A percentile compares a stretch with the other conserved stretches of the same genome.
phyloP scores from a whole-genome alignment of 1,140 invertebrate species.

The Geopemphigus sp. region DNA sequence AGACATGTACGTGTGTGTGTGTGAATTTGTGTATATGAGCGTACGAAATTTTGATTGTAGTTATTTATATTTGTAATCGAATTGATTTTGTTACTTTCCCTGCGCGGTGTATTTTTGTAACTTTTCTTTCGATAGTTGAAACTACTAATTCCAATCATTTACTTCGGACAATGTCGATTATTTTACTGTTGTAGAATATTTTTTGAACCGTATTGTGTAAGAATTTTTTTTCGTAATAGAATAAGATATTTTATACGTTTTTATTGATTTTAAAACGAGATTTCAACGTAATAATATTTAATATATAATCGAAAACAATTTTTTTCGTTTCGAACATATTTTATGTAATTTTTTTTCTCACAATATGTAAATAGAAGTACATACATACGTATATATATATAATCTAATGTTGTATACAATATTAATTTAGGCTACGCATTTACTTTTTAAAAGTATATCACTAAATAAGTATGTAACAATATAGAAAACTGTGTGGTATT shows the following conservation, averaged over 20 bases:
- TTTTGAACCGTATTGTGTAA: constrained; percentile 10
- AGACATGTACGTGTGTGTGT: no score
- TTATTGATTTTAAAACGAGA: background rate
- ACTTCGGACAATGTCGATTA: background rate
- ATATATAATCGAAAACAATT: background rate
- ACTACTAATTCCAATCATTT: no score
- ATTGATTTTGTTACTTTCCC: background rate
- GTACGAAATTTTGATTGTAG: background rate
- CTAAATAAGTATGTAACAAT: no score
- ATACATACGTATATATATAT: no score
- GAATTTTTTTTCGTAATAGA: background rate
- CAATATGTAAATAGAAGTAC: background rate
- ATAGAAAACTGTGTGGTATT: no score
- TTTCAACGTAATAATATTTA: background rate
- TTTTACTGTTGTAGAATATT: constrained; percentile 15
- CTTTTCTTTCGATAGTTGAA: no score
- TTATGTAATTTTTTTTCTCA: constrained; percentile 16
- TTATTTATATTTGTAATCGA: background rate
- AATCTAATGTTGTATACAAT: no score
- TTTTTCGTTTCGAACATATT: background rate
- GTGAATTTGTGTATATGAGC: constrained; percentile 27
- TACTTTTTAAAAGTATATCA: constrained; percentile 4
- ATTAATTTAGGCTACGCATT: constrained; percentile 3
- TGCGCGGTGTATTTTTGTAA: no score
- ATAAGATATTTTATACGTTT: constrained; percentile 21